Conservation (phyloP, 2,888 invertebrate genomes). For the Drosophila neonasuta region DNA sequence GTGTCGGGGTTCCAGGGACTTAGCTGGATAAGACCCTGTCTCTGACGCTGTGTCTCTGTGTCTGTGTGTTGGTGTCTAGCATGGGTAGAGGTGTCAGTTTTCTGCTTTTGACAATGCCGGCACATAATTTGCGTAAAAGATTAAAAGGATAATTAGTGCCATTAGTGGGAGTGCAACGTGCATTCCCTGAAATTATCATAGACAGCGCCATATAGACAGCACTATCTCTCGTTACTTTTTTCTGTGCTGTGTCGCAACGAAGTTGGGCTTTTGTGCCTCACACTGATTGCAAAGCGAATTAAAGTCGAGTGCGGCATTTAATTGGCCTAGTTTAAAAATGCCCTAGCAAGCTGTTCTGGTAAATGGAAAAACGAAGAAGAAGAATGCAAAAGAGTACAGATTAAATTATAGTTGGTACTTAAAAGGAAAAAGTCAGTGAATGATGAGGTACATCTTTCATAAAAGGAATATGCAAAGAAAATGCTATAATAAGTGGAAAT, state of each 20-base stretch:
- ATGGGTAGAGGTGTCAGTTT: conserved; percentile 5
- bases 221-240: not conserved
- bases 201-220: not conserved
- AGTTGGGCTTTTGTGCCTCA: conserved; percentile 1
- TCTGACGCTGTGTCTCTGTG: not conserved
- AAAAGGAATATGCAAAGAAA: too few relatives aligned
- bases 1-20: not conserved
- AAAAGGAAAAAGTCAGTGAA: too few relatives aligned
- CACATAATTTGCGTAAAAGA: conserved; percentile 70
- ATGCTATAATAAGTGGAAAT: too few relatives aligned
- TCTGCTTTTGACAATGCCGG: conserved; percentile 41
- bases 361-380: not conserved
- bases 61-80: too few relatives aligned
- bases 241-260: conserved; percentile 12
- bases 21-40: not conserved
- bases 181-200: conserved; percentile 26
- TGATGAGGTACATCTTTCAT: too few relatives aligned
- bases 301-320: conserved; percentile 37
- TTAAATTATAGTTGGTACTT: not conserved
- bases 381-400: not conserved
- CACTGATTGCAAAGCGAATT: conserved; percentile 40
- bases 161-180: conserved; percentile 59
- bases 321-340: conserved; percentile 63
- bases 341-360: conserved; percentile 1
- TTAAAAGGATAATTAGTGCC: conserved; percentile 74